phyloP scores from a whole-genome alignment of 2,888 invertebrate genomes.

The Podotricha telesiphe region DNA sequence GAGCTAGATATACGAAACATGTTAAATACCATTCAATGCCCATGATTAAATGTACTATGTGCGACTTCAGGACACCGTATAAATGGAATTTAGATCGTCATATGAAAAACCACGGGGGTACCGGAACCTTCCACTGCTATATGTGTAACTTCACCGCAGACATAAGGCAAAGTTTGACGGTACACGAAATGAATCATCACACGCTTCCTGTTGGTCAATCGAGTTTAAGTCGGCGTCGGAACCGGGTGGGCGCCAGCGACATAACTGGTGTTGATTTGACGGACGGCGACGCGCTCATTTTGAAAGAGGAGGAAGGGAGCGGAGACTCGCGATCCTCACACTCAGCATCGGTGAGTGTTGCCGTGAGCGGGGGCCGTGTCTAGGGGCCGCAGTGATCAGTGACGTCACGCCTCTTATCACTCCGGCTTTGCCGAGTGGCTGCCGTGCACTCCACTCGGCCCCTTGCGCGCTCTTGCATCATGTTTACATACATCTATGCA shows the following conservation, averaged over 20 bases:
- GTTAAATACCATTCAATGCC: slow-evolving; percentile 97
- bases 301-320: slow-evolving; percentile 79
- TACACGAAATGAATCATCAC: slow-evolving; percentile 96
- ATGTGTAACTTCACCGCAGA: slow-evolving; percentile 96
- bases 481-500: slow-evolving; percentile 49
- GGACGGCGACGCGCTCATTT: slow-evolving; percentile 59
- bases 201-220: slow-evolving; percentile 90
- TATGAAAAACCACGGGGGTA: slow-evolving; percentile 94
- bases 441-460: slow-evolving; percentile 51
- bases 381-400: slow-evolving; percentile 55
- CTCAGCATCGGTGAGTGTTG: slow-evolving; percentile 73
- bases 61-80: slow-evolving; percentile 96
- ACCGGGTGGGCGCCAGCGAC: slow-evolving; percentile 90
- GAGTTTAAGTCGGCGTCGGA: slow-evolving; percentile 84
- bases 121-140: slow-evolving; percentile 92
- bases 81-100: slow-evolving; percentile 97
- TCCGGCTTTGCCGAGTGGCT: slow-evolving; percentile 41
- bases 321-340: slow-evolving; percentile 77
- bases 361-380: slow-evolving; percentile 58
- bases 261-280: slow-evolving; percentile 64
- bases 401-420: slow-evolving; percentile 69
- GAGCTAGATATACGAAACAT: slow-evolving; percentile 95
- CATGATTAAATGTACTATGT: slow-evolving; percentile 96
- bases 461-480: slow-evolving; percentile 62
- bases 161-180: slow-evolving; percentile 95